Evolutionary conservation across 1,140 invertebrate species (phyloP).

Genomic region (Ericerus pela): DNA sequence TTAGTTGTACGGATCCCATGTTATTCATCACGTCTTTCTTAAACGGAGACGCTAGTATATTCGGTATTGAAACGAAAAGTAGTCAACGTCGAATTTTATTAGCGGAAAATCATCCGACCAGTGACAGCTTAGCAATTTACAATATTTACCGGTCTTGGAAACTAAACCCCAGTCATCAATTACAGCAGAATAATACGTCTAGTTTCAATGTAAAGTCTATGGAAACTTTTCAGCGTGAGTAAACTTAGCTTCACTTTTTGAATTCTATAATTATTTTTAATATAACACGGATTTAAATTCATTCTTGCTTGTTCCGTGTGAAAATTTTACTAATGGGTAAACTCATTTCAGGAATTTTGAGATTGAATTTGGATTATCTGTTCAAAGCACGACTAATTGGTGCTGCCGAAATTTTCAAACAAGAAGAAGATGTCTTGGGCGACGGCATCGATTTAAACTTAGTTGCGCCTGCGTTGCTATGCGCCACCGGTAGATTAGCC

Average conservation of each 20-base stretch:
- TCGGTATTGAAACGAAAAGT: neutral
- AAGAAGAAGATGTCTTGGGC: neutral
- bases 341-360: neutral
- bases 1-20: neutral
- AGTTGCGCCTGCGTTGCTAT: neutral
- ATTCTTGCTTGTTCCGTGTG: neutral
- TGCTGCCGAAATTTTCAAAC: neutral
- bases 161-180: no score
- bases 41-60: neutral
- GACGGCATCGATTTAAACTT: neutral
- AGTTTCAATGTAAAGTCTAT: neutral
- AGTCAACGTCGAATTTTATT: neutral
- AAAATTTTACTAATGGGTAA: no score
- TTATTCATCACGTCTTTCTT: neutral
- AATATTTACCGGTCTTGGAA: slow-evolving; percentile 1
- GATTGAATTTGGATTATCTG: neutral
- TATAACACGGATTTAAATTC: neutral
- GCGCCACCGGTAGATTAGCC: neutral
- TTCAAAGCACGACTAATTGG: neutral
- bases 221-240: neutral
- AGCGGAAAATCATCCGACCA: neutral
- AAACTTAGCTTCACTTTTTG: no score
- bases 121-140: neutral
- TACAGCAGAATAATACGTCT: neutral
- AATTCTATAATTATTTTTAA: neutral